A percentile compares a stretch with the other conserved stretches of the same genome.
These are phyloP conservation scores for Oncorhynchus gorbuscha DNA, from an alignment of 2,113 vertebrate genomes.

Conservation along the genomic window DNA sequence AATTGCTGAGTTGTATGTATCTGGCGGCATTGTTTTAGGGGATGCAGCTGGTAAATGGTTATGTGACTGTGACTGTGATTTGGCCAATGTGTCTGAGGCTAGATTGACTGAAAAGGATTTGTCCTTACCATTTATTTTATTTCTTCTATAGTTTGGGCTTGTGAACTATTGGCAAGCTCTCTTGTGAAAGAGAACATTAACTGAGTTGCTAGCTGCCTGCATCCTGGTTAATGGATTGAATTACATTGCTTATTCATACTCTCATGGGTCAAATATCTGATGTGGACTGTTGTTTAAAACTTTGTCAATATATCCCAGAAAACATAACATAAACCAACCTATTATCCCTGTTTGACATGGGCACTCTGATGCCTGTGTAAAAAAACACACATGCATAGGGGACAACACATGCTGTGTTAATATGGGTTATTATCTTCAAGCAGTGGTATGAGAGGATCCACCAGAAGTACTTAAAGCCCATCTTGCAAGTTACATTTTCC, in stretches of 20 bases:
- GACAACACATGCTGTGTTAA: not conserved
- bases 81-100: not conserved
- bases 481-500: no score
- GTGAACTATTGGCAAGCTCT: not conserved
- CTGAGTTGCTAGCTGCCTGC: not conserved
- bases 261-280: not conserved
- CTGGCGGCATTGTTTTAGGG: not conserved
- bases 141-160: not conserved
- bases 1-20: conserved; percentile 1
- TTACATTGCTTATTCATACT: not conserved
- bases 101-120: not conserved
- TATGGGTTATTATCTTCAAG: no score
- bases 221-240: not conserved
- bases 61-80: not conserved
- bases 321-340: not conserved
- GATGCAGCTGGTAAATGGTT: not conserved
- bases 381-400: not conserved
- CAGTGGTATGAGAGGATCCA: no score
- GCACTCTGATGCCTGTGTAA: not conserved
- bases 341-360: not conserved
- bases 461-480: no score
- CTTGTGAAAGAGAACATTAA: not conserved
- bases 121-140: not conserved
- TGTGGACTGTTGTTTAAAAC: no score
- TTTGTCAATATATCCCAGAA: not conserved